Evolutionary conservation across 2,888 invertebrate species (phyloP), one percentile per base, ranked within the genome.

Genomic region (Drosophila longiperda): DNA sequence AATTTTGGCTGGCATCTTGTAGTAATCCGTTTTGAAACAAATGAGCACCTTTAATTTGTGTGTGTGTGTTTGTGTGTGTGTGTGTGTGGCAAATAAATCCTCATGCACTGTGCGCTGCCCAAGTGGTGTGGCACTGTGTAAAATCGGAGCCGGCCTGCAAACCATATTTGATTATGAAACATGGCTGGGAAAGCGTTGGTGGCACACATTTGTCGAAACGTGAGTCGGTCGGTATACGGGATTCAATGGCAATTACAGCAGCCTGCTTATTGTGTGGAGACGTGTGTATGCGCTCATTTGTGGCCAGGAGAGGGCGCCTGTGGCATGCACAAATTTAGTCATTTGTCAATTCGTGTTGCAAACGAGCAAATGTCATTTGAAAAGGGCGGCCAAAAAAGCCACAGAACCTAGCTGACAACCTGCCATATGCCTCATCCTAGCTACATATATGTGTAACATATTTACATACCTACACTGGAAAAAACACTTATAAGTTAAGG

Each of bases 321-420:
- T 49, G 64, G 53, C 61, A 58, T 45, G 66, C 66, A 72, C 80
- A 82, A 84, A 79, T 81, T 83, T 75, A 77, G 84, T 70, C 83
- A 83, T 83, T 83, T 83, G 83, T 83, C 84, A 83, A 71, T 73
- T 72, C 66, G 72, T 67, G 69, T 64, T 68, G 72, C 77, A 78
- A 82, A 80, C 83, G 71, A 80, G 83, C 83, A 73, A 83, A 80
- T 83, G 81, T 83, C 75, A 83, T 81, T 81, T 83, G 58, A 81
- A 81, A 81, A 77, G 74, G 63, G 70, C 74, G 63, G 38, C 52
- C 83, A 63, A 72, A 82, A 72, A 23, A 54, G 71, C 70, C 82
- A 40, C 71, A 66, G 34, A 65, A 49, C 23, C 53, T 52, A 60
- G 45, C 62, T 29, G 36, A n/a, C 55, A 60, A 60, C 42, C 53